phyloP scores from a whole-genome alignment of 1,140 invertebrate species.

The Nixonia krombeini region DNA sequence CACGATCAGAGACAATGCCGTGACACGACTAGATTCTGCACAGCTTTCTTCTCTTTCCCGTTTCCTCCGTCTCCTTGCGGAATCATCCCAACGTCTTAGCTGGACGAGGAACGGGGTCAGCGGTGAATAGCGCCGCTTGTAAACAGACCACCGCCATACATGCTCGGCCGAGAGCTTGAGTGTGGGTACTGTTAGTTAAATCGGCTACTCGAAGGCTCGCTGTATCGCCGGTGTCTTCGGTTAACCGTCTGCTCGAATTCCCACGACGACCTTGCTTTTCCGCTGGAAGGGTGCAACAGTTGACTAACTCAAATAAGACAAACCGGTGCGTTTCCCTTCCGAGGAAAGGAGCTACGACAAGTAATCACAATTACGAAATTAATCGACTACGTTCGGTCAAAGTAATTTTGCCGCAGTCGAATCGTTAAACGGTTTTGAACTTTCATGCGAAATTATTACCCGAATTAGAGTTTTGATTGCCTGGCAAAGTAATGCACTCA shows the following conservation, averaged over 20 bases:
- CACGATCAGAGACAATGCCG: constrained; percentile 37
- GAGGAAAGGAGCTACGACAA: no score
- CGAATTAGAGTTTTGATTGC: no score
- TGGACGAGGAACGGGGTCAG: constrained; percentile 43
- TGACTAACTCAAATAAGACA: constrained; percentile 23
- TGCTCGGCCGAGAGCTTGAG: constrained; percentile 24
- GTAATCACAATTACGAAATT: no score
- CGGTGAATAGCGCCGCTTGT: constrained; percentile 46
- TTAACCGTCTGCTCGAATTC: constrained; percentile 48
- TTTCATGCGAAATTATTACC: no score
- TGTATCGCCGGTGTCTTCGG: constrained; percentile 36
- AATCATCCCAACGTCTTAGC: constrained; percentile 19
- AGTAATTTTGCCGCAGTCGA: no score
- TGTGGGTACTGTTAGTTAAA: constrained; percentile 47
- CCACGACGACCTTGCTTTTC: constrained; percentile 47
- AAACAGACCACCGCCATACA: constrained; percentile 41
- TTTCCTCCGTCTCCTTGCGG: constrained; percentile 24
- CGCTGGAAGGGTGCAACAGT: constrained; percentile 21
- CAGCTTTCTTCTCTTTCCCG: constrained; percentile 40
- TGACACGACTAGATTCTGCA: constrained; percentile 40
- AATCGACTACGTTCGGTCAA: no score
- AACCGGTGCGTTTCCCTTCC: no score
- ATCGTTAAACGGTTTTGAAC: no score
- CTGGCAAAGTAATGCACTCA: no score
- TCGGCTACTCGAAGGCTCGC: constrained; percentile 42